Conservation (phyloP, 2,113 vertebrate species). For the Saguinus imperator region DNA sequence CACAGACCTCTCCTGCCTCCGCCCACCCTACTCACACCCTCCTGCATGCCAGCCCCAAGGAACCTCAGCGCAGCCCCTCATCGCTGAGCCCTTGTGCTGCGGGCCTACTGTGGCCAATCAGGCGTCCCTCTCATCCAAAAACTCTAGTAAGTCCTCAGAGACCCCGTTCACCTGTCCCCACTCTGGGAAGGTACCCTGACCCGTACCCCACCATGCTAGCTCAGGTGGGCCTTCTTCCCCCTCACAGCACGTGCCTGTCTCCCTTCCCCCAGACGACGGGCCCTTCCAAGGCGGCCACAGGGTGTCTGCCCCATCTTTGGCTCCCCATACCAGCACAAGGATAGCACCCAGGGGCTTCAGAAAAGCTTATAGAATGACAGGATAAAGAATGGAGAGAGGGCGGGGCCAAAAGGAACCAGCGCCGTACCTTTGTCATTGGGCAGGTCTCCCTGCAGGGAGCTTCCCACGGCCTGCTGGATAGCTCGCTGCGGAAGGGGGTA, state of each 20-base stretch:
- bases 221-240: not conserved
- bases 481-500: conserved; percentile 50
- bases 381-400: not conserved
- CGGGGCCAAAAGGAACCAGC: not conserved
- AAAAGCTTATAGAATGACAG: not conserved
- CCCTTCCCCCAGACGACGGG: not conserved
- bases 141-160: not conserved
- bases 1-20: not conserved
- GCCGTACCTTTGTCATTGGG: conserved; percentile 72
- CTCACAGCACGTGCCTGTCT: not conserved
- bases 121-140: not conserved
- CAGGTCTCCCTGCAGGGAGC: conserved; percentile 74
- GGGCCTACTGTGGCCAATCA: fast-evolving
- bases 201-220: not conserved
- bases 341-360: not conserved
- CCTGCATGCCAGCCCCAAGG: fast-evolving
- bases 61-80: fast-evolving
- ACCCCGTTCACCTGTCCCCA: not conserved
- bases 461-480: conserved; percentile 72
- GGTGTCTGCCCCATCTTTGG: not conserved
- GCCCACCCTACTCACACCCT: not conserved
- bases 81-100: fast-evolving
- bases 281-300: not conserved
- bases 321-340: not conserved
- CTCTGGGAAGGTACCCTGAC: not conserved